A percentile compares a stretch with the other conserved stretches of the same genome.
These are phyloP conservation scores for Caenorhabditis sp. DNA, from an alignment of 2,888 invertebrate species.

Conservation along the genomic window DNA sequence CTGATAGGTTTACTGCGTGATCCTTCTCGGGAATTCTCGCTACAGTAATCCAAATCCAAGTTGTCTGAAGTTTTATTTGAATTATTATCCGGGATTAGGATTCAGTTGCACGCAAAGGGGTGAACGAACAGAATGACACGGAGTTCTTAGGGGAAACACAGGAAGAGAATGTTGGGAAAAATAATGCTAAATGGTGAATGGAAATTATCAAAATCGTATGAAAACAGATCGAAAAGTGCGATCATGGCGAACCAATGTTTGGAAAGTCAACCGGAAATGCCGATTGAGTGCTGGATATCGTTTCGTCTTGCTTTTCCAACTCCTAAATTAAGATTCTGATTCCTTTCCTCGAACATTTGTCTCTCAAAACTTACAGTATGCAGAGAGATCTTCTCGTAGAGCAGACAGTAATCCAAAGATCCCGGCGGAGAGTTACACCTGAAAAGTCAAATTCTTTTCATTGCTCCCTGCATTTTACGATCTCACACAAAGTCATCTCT, in stretches of 20 bases:
- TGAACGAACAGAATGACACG: too few species aligned
- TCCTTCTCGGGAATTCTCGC: too few species aligned
- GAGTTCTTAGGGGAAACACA: too few species aligned
- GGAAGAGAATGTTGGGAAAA: too few species aligned
- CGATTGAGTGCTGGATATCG: background rate
- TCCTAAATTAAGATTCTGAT: too few species aligned
- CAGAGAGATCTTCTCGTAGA: slow-evolving; percentile 7
- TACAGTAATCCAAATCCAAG: too few species aligned
- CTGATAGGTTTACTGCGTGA: too few species aligned
- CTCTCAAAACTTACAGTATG: slow-evolving; percentile 10
- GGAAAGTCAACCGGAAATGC: slow-evolving; percentile 29
- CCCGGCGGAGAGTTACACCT: slow-evolving; percentile 9
- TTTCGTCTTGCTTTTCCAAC: slow-evolving; percentile 3
- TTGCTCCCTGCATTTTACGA: too few species aligned
- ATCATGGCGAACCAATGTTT: background rate
- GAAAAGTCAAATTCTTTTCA: background rate
- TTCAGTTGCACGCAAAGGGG: too few species aligned
- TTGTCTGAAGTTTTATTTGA: background rate
- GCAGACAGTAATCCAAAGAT: slow-evolving; percentile 12
- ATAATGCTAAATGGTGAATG: too few species aligned
- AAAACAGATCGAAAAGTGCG: background rate
- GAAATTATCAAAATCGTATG: too few species aligned
- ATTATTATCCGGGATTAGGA: slow-evolving; percentile 2
- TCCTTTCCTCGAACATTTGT: too few species aligned
- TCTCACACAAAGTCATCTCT: background rate